Conservation (phyloP, 1,140 invertebrate species). For the Danaus plexippus region DNA sequence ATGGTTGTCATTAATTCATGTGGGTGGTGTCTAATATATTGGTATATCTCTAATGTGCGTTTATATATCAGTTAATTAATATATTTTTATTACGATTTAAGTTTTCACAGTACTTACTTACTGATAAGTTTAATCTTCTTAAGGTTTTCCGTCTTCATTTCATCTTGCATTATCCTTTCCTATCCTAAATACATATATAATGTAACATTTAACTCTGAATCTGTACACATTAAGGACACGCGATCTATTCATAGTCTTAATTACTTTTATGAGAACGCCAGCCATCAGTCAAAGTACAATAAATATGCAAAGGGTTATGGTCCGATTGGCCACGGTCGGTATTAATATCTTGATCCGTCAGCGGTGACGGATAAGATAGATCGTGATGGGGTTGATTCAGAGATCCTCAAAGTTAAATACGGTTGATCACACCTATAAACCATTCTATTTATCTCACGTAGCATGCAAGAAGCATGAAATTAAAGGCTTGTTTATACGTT, state of each 20-base stretch:
- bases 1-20: conserved; percentile 55
- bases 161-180: too few species aligned
- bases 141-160: too few species aligned
- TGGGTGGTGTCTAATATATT: conserved; percentile 34
- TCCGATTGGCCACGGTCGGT: conserved; percentile 37
- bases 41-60: background rate
- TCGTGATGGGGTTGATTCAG: conserved; percentile 24
- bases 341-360: conserved; percentile 47
- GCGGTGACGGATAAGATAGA: conserved; percentile 41
- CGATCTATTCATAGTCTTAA: background rate
- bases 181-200: too few species aligned
- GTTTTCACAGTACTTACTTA: too few species aligned
- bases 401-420: conserved; percentile 23
- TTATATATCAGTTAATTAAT: conserved; percentile 2
- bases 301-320: conserved; percentile 41
- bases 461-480: too few species aligned
- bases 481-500: too few species aligned
- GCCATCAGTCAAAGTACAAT: conserved; percentile 25
- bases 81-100: background rate
- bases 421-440: background rate
- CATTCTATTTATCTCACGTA: too few species aligned
- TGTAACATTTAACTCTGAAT: too few species aligned
- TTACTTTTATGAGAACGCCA: conserved; percentile 2
- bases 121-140: too few species aligned
- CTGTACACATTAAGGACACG: too few species aligned